Conservation (phyloP, 2,113 vertebrate genomes). For the human region DNA sequence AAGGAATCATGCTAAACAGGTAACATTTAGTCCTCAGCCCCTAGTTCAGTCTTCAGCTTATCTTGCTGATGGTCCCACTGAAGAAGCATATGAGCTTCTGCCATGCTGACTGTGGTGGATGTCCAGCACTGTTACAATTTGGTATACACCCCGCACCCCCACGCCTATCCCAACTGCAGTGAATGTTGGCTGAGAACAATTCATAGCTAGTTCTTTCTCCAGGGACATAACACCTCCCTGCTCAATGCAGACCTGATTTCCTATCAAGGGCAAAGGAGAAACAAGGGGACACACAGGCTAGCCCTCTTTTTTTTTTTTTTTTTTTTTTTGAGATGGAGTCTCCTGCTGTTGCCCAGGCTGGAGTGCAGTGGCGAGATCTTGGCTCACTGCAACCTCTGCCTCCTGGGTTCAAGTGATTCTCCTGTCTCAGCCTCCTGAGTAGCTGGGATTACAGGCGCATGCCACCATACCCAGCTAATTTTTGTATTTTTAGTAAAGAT, state of each 20-base stretch:
- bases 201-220: neutral
- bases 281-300: neutral
- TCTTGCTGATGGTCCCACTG: neutral
- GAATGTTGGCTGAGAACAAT: neutral
- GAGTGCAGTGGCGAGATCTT: too few relatives aligned
- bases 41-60: neutral
- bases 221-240: neutral
- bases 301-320: neutral
- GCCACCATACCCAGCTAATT: rapidly evolving
- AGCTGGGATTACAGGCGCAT: rapidly evolving
- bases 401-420: too few relatives aligned
- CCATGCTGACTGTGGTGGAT: neutral
- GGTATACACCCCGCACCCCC: rapidly evolving
- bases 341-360: too few relatives aligned
- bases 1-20: neutral
- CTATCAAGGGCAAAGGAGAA: neutral
- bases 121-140: neutral
- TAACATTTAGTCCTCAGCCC: neutral
- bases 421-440: too few relatives aligned
- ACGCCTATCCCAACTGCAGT: neutral
- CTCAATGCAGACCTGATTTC: neutral
- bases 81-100: neutral
- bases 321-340: too few relatives aligned
- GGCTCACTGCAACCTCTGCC: too few relatives aligned
- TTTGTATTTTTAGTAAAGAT: too few relatives aligned